Percentiles rank a stretch among this genome's conserved stretches.
Evolutionary conservation across 2,888 invertebrate species (phyloP).

Genomic region (Clostera curtula): DNA sequence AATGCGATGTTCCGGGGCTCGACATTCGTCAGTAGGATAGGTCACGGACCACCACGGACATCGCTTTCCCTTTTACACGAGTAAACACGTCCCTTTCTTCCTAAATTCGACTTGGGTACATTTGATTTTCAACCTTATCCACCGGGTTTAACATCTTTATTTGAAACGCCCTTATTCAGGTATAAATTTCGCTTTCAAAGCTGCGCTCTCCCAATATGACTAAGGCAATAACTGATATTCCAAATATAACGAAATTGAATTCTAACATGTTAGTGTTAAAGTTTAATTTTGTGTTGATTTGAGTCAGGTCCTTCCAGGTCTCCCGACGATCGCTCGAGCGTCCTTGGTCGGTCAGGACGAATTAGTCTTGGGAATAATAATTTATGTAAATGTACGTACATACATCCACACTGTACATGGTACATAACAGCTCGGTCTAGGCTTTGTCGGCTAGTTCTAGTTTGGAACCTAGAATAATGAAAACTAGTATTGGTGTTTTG

Average conservation of each 20-base stretch:
- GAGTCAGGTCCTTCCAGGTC: constrained; percentile 50
- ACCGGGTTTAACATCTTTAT: constrained; percentile 12
- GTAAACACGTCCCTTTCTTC: constrained; percentile 30
- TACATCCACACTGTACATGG: constrained; percentile 33
- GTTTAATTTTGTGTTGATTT: constrained; percentile 16
- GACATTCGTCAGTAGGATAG: constrained; percentile 74
- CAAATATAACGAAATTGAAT: constrained; percentile 10
- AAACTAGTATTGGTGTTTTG: constrained; percentile 17
- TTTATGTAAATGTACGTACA: constrained; percentile 64
- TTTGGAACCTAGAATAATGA: constrained; percentile 24
- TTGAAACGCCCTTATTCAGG: constrained; percentile 29
- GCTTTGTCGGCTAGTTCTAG: constrained; percentile 16
- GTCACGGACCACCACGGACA: constrained; percentile 65
- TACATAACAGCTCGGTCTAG: constrained; percentile 27
- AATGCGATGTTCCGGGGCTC: constrained; percentile 69
- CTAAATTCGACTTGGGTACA: constrained; percentile 15
- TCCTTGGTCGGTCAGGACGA: constrained; percentile 70
- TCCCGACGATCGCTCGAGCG: constrained; percentile 36
- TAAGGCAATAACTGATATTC: constrained; percentile 33
- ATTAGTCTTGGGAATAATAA: constrained; percentile 72
- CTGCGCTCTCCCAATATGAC: constrained; percentile 20
- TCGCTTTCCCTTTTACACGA: constrained; percentile 40
- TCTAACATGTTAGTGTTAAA: constrained; percentile 9
- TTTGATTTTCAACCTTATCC: constrained; percentile 30
- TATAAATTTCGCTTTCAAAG: constrained; percentile 73